These are phyloP conservation scores for Plectrocnemia conspersa DNA, from an alignment of 1,140 invertebrate species.

Conservation along the genomic window DNA sequence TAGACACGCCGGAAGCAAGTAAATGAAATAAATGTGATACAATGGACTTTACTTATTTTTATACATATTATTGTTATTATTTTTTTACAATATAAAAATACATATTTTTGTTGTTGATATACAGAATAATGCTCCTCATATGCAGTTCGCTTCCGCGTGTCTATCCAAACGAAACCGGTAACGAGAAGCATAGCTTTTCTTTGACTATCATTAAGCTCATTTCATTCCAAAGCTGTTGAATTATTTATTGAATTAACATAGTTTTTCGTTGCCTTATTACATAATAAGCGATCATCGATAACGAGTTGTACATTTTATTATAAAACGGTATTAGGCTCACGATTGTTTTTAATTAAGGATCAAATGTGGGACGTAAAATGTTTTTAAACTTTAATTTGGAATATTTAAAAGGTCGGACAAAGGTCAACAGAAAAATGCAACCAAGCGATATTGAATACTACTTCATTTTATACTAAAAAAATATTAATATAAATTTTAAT, in stretches of 20 bases:
- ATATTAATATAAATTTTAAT: constrained; percentile 31
- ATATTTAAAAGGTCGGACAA: constrained; percentile 16
- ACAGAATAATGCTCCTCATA: background rate
- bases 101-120: too few species aligned
- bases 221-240: constrained; percentile 35
- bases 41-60: too few species aligned
- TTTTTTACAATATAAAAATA: too few species aligned
- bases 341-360: constrained; percentile 24
- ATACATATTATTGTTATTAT: too few species aligned
- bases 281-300: constrained; percentile 34
- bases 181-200: constrained; percentile 3
- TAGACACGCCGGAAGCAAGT: constrained; percentile 5
- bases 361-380: constrained; percentile 28
- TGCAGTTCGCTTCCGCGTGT: constrained; percentile 10
- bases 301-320: constrained; percentile 25
- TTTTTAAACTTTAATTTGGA: constrained; percentile 18
- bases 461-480: constrained; percentile 26
- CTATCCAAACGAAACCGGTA: background rate
- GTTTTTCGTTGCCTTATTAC: constrained; percentile 36
- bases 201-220: constrained; percentile 29
- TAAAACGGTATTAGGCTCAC: constrained; percentile 22
- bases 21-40: background rate
- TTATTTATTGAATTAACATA: constrained; percentile 33
- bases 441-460: constrained; percentile 33
- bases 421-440: constrained; percentile 24